These are phyloP conservation scores for Hydrotaea cyrtoneurina DNA, from an alignment of 2,888 invertebrate species.

Conservation along the genomic window DNA sequence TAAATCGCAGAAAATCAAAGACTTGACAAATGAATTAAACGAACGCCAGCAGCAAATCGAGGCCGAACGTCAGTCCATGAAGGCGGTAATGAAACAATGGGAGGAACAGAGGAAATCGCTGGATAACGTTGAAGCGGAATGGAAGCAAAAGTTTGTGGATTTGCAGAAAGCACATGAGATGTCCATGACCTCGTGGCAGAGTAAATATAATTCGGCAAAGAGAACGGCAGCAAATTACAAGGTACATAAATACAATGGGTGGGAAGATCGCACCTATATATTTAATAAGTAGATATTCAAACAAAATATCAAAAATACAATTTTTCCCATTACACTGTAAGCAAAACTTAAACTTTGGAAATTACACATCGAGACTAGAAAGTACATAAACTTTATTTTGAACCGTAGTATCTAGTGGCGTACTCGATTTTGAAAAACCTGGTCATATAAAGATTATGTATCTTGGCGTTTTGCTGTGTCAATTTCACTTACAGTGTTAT, in stretches of 20 bases:
- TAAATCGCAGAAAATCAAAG: conserved; percentile 81
- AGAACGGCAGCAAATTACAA: conserved; percentile 85
- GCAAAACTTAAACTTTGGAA: too few relatives aligned
- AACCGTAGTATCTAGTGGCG: too few relatives aligned
- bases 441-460: too few relatives aligned
- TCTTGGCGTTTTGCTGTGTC: too few relatives aligned
- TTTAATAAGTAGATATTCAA: too few relatives aligned
- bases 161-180: conserved; percentile 81
- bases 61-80: conserved; percentile 81
- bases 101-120: conserved; percentile 81
- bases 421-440: too few relatives aligned
- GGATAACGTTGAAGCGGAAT: conserved; percentile 81
- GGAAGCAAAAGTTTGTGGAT: conserved; percentile 81
- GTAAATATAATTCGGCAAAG: conserved; percentile 85
- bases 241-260: conserved; percentile 66
- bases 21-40: conserved; percentile 74
- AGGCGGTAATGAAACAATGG: conserved; percentile 80
- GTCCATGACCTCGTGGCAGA: conserved; percentile 82
- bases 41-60: conserved; percentile 79
- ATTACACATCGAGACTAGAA: too few relatives aligned
- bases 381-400: too few relatives aligned
- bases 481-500: too few relatives aligned
- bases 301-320: too few relatives aligned
- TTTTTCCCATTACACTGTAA: too few relatives aligned
- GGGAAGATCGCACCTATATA: too few relatives aligned